Conservation (phyloP, 2,113 vertebrate genomes). For the Pogonocichla stellata region DNA sequence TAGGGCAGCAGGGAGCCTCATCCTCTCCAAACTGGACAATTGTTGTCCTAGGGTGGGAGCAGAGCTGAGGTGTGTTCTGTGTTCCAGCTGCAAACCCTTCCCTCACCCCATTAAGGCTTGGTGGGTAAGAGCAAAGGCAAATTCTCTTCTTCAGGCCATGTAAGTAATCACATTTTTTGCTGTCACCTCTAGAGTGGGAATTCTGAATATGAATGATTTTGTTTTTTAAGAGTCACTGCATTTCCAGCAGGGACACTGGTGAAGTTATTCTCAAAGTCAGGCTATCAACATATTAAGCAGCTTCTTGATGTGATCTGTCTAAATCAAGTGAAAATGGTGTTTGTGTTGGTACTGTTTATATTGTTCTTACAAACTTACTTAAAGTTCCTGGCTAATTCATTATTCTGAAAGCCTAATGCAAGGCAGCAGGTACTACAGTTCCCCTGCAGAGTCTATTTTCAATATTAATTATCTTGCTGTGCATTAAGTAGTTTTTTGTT, state of each 20-base stretch:
- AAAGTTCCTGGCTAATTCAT: conserved; percentile 23
- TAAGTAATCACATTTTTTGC: not conserved
- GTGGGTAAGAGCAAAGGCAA: not conserved
- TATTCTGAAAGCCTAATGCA: not conserved
- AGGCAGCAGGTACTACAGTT: conserved; percentile 52
- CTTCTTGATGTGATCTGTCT: not conserved
- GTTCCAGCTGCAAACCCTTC: not conserved
- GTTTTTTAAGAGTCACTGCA: not conserved
- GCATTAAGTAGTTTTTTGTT: conserved; percentile 69
- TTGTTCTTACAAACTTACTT: conserved; percentile 14
- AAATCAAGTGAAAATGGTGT: not conserved
- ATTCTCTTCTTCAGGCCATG: not conserved
- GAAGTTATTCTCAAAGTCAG: not conserved
- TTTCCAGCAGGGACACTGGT: not conserved
- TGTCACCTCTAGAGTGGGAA: not conserved
- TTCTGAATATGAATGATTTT: not conserved
- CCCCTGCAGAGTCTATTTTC: conserved; percentile 67
- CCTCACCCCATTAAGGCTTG: not conserved
- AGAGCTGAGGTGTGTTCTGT: not conserved
- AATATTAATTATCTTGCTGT: conserved; percentile 73
- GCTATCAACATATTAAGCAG: not conserved
- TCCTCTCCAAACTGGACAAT: not conserved
- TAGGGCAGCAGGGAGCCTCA: not conserved
- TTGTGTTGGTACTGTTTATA: not conserved
- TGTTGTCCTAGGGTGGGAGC: not conserved